Base-by-base conservation (phyloP, 2,888 invertebrate genomes). In the Iphiclides podalirius region DNA sequence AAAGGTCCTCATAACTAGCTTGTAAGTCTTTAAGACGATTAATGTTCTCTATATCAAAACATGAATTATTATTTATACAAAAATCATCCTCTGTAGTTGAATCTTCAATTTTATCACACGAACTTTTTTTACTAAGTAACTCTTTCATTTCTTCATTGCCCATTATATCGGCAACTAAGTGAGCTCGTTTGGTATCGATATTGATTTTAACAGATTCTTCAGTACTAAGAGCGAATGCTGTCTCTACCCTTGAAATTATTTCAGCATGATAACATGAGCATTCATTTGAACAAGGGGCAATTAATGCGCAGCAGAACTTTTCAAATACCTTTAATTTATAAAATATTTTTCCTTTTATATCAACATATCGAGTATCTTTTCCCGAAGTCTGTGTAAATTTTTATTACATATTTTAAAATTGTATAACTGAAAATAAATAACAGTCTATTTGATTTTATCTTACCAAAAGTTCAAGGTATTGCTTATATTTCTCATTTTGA, bases 111-210 rank as follows among this genome's bases (percentile, higher is more conserved):
- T 63, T 59, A 8, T 41, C 43, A n/a, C 55, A 47, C 33, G 55
- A 47, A 44, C 60, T 70, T 20, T 83, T 76, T 64, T 75, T 79
- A 48, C 63, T 68, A 0, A 87, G 61, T 43, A 85, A 76, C 63
- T 84, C 80, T 65, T 79, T 85, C 74, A 88, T 83, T 67, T 88
- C 87, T 3, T 79, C 72, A 46, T 79, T 75, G 47, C 79, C 70
- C 71, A 87, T 87, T 41, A 88, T 86, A 44, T 88, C 85, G 14
- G 88, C 87, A 4, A 85, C 79, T 26, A 88, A 74, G 33, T 82
- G 75, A 1, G 85, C 76, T 63, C 88, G 70, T 61, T 83, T 80
- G 35, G 55, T 72, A 50, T 86, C 85, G 36, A 70, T 45, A 35
- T 53, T 53, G 11, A 68, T 50, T 54, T 63, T 31, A 2, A 41